A percentile compares a stretch with the other conserved stretches of the same genome.
phyloP scores from a whole-genome alignment of 2,888 invertebrate species.

The Cephus nigrinus region DNA sequence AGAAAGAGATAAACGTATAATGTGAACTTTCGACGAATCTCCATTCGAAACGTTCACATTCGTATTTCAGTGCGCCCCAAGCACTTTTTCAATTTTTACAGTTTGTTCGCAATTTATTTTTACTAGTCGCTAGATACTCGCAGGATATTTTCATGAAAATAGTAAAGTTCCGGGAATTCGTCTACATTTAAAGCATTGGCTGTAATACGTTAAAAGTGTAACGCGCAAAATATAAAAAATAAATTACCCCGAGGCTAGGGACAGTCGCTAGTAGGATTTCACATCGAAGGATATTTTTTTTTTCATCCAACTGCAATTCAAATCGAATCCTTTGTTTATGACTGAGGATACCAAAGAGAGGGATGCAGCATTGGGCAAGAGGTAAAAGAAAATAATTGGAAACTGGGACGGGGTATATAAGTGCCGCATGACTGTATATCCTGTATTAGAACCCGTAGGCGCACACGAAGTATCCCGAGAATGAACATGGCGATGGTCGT shows the following conservation, averaged over 20 bases:
- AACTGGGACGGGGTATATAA: neutral
- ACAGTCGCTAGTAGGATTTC: neutral
- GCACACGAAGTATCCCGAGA: neutral
- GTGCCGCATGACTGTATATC: conserved; percentile 17
- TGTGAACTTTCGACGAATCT: neutral
- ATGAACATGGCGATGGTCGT: neutral
- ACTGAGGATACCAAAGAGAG: conserved; percentile 3
- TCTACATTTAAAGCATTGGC: no score
- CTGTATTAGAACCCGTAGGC: neutral
- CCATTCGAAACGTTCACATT: neutral
- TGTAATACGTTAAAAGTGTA: neutral
- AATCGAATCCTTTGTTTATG: conserved; percentile 17
- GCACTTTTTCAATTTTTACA: neutral
- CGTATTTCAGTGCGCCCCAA: neutral
- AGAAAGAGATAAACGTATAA: neutral
- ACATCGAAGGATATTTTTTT: neutral
- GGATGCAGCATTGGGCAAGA: conserved; percentile 16
- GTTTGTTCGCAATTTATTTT: neutral
- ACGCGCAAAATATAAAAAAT: neutral
- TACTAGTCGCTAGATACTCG: neutral
- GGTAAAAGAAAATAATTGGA: conserved; percentile 17
- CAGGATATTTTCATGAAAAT: neutral
- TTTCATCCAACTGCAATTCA: conserved; percentile 18
- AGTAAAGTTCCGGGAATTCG: no score
- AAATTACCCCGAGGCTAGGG: neutral